Evolutionary conservation across 2,888 invertebrate genomes (phyloP).

Genomic region (Xanthia icteritia): DNA sequence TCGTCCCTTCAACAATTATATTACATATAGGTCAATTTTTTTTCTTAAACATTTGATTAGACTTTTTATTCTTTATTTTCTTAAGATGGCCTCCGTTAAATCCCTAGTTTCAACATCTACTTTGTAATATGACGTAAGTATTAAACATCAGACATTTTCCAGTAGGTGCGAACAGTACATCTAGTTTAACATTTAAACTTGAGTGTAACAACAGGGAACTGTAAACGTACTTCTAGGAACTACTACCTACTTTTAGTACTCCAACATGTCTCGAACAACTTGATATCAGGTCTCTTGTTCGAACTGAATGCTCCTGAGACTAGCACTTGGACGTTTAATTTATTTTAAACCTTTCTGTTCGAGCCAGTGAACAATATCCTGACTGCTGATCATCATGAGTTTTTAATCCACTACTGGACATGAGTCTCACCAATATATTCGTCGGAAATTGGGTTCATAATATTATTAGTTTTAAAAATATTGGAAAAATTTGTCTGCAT

Average conservation of each 20-base stretch:
- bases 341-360: neutral
- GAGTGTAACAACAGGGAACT: too few relatives aligned
- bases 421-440: neutral
- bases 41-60: too few relatives aligned
- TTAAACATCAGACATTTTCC: too few relatives aligned
- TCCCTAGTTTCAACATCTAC: too few relatives aligned
- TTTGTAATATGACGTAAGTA: too few relatives aligned
- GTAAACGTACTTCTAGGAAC: neutral
- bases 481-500: too few relatives aligned
- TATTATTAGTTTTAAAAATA: neutral
- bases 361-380: neutral
- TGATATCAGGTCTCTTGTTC: neutral
- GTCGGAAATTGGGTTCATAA: neutral
- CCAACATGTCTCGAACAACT: slow-evolving; percentile 3
- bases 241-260: too few relatives aligned
- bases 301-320: neutral
- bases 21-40: too few relatives aligned
- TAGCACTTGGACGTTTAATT: neutral
- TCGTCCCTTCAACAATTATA: too few relatives aligned
- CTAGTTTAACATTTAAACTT: neutral
- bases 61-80: too few relatives aligned
- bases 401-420: neutral
- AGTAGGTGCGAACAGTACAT: too few relatives aligned
- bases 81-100: too few relatives aligned
- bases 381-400: neutral